Evolutionary conservation across 1,140 invertebrate species (phyloP), one percentile per base, ranked within the genome.

Genomic region (Drosophila prosaltans): DNA sequence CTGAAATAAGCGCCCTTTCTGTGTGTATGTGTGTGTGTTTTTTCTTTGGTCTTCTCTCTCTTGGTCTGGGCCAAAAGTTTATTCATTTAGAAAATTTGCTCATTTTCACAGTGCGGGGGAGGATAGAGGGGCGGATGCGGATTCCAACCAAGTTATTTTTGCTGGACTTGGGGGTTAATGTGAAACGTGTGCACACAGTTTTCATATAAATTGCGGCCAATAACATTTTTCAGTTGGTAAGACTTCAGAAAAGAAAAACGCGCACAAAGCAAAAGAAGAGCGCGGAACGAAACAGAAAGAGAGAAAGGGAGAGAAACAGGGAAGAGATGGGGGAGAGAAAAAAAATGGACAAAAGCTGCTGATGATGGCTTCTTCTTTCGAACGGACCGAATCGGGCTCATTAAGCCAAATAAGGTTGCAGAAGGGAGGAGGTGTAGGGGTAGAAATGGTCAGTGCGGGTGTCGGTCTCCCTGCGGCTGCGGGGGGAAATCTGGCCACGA

Each of bases 141-240:
- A 51, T 51, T 51, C 45, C 45, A 51, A 51, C 62, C 77, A 73
- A 88, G 82, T 88, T 88, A 88, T 88, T 88, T 84, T 89, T 84
- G 84, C 57, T 58, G 68, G 48, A 41, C 16, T 51, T 30, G 36
- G 64, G 79, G 77, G 54, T 64, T 68, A 81, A 78, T 86, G 71
- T 82, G 75, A 81, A 89, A 89, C 84, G 84, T 88, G 84, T 80
- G 81, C 83, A 88, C 83, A 88, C 83, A 89, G 83, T 89, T 88
- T 89, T 88, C 84, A 88, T 88, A 88, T 88, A 88, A 88, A 88
- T 88, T 88, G 84, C 77, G 77, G 84, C 84, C 84, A 88, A 88
- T 88, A 88, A 88, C 84, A 88, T 88, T 88, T 88, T 88, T 88
- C 84, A 88, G 84, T 88, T 89, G 84, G 84, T 65, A 80, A 54